Evolutionary conservation across 2,888 invertebrate genomes (phyloP).

Genomic region (Lapara coniferarum): DNA sequence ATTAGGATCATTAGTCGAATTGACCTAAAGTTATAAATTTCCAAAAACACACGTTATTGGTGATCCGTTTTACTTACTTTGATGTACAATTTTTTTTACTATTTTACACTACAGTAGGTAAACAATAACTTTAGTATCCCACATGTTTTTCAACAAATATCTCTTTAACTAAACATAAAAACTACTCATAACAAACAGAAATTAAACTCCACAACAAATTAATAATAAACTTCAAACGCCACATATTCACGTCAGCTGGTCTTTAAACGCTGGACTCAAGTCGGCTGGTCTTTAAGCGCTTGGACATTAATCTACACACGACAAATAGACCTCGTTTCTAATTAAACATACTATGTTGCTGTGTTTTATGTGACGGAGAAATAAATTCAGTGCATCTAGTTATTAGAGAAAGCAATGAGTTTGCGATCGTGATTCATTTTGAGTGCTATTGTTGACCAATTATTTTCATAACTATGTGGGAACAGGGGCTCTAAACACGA

Average conservation of each 20-base stretch:
- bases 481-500: background rate
- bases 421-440: background rate
- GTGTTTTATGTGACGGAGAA: conserved; percentile 15
- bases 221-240: background rate
- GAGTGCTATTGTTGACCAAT: background rate
- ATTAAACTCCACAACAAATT: background rate
- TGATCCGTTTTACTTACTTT: no score
- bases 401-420: conserved; percentile 21
- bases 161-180: background rate
- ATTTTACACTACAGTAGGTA: no score
- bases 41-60: no score
- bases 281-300: background rate
- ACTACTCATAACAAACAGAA: background rate
- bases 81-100: no score
- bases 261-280: background rate
- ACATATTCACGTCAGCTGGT: background rate
- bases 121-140: no score
- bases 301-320: conserved; percentile 7
- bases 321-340: conserved; percentile 21
- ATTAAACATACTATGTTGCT: conserved; percentile 21
- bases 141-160: background rate
- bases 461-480: background rate
- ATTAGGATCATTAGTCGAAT: no score
- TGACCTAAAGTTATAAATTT: no score
- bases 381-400: conserved; percentile 8